Evolutionary conservation across 2,113 vertebrate genomes (phyloP), one percentile per base, ranked within the genome.

Genomic region (Clarias batrachus): DNA sequence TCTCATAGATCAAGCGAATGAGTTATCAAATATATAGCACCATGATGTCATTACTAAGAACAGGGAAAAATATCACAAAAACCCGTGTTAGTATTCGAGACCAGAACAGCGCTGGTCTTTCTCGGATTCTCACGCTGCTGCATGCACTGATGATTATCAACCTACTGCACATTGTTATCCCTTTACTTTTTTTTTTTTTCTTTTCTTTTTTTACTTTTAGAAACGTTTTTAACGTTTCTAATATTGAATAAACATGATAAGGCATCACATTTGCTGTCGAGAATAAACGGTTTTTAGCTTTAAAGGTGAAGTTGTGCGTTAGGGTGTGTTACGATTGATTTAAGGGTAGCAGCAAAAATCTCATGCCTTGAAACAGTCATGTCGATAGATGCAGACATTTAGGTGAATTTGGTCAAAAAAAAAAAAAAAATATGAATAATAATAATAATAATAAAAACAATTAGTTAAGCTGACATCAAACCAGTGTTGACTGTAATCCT

Each of bases 1-100:
- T 88, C 60, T 86, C 77, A 57, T 86, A 86, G 87, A 86, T 66
- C 84, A 82, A 90, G 86, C 66, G 81, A 88, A 88, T 87, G 87
- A 84, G n/a, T 90, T 97, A 97, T 97, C 95, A 97, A 97, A 97
- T 97, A 96, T 96, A 96, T 96, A 99, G 97, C 97, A 98, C 97
- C 97, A 98, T 97, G 86, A 93, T 98, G 98, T 96, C 96, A 96
- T 96, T 95, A 95, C 96, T 93, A 94, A 96, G 93, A 92, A 97
- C 95, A 94, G 92, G 94, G 93, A 62, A 95, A 94, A 95, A 96
- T 96, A 94, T 96, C 96, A 96, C 96, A 98, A 97, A 97, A 97
- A 98, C 97, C 97, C 96, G 96, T 98, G 97, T 98, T 97, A 97
- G 96, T 97, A 97, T 96, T 94, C 91, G 90, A 94, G 93, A 94